Evolutionary conservation across 2,888 invertebrate genomes (phyloP).

Genomic region (Andrena marginata): DNA sequence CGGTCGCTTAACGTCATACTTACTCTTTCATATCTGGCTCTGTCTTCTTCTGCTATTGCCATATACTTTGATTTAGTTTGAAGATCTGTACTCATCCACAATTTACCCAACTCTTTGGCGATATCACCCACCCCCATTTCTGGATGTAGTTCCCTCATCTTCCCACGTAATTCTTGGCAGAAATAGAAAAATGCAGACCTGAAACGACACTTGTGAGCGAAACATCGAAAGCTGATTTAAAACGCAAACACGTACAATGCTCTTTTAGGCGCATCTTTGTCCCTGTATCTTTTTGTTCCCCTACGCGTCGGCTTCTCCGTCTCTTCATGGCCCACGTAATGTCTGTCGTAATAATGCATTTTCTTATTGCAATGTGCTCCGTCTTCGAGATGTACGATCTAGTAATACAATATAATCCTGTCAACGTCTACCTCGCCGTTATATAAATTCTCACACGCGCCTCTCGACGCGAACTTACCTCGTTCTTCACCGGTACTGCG

Average conservation of each 20-base stretch:
- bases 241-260: slow-evolving; percentile 62
- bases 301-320: slow-evolving; percentile 72
- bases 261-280: slow-evolving; percentile 72
- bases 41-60: slow-evolving; percentile 96
- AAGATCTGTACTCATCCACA: slow-evolving; percentile 96
- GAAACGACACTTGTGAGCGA: slow-evolving; percentile 23
- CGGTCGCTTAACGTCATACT: slow-evolving; percentile 78
- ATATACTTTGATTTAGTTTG: slow-evolving; percentile 96
- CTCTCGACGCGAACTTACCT: slow-evolving; percentile 45
- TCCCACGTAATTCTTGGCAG: slow-evolving; percentile 98
- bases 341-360: slow-evolving; percentile 74
- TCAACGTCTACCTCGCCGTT: not conserved
- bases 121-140: slow-evolving; percentile 98
- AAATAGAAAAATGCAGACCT: slow-evolving; percentile 99
- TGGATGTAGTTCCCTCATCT: slow-evolving; percentile 96
- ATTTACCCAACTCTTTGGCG: slow-evolving; percentile 97
- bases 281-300: slow-evolving; percentile 72
- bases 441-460: not conserved
- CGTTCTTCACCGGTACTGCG: slow-evolving; percentile 71
- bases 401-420: slow-evolving; percentile 11
- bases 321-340: slow-evolving; percentile 71
- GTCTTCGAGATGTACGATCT: slow-evolving; percentile 73
- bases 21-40: slow-evolving; percentile 98
- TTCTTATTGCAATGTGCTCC: slow-evolving; percentile 74
- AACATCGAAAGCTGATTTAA: not conserved